Evolutionary conservation across 2,113 vertebrate genomes (phyloP).

Genomic region (Gavialis gangeticus): DNA sequence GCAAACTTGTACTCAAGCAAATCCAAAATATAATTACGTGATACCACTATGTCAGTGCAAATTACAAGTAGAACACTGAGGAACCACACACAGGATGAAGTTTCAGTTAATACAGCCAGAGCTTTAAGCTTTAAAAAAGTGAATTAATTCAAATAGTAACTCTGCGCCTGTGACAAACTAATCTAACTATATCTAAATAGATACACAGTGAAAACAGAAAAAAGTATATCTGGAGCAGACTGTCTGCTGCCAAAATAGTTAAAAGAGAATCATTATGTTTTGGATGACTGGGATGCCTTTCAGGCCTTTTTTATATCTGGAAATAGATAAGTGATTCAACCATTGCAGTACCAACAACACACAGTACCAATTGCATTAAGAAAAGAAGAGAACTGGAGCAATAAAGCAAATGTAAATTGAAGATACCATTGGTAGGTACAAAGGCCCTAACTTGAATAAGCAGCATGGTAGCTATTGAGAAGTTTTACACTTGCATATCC

Average conservation of each 20-base stretch:
- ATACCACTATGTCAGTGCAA: not conserved
- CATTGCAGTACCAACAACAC: not conserved
- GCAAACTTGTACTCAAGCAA: not conserved
- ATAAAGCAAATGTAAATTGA: not conserved
- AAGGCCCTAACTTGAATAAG: not conserved
- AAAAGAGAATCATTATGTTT: not conserved
- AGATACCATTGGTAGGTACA: not conserved
- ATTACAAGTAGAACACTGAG: not conserved
- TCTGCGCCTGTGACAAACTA: not conserved
- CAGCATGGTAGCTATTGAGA: not conserved
- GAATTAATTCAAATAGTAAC: not conserved
- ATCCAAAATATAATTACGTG: not conserved
- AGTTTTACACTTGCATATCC: rapidly evolving
- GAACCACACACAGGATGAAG: not conserved
- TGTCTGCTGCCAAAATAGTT: not conserved
- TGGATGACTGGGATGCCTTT: not conserved
- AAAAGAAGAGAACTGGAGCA: not conserved
- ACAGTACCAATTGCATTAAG: not conserved
- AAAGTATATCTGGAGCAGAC: not conserved
- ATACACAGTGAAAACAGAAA: not conserved
- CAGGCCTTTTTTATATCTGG: not conserved
- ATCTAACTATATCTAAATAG: not conserved
- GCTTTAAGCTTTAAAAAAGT: not conserved
- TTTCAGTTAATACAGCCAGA: not conserved
- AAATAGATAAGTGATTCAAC: not conserved